Conservation (phyloP, 2,888 invertebrate species). For the Diarsia brunnea region DNA sequence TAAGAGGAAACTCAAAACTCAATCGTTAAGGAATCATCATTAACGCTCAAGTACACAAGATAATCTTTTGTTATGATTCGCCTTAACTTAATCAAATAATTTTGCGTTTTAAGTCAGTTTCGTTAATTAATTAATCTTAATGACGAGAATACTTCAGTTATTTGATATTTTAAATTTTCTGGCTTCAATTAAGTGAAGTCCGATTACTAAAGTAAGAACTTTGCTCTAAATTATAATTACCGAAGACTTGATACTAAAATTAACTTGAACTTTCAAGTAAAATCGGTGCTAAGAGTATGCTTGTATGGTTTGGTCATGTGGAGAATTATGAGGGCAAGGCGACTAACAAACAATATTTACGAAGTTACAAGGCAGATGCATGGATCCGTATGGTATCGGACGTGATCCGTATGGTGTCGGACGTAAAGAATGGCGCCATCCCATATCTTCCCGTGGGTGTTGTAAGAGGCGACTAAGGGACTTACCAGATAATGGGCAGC, state of each 20-base stretch:
- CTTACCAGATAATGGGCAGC: too few relatives aligned
- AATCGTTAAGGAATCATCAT: constrained; percentile 22
- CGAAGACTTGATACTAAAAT: neutral
- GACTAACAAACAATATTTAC: too few relatives aligned
- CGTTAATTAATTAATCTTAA: constrained; percentile 33
- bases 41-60: constrained; percentile 17
- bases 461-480: too few relatives aligned
- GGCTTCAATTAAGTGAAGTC: neutral
- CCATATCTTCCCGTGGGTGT: too few relatives aligned
- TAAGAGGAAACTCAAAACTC: neutral
- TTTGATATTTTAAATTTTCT: neutral
- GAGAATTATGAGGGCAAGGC: too few relatives aligned
- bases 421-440: too few relatives aligned
- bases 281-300: neutral
- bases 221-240: neutral
- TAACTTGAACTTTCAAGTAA: neutral
- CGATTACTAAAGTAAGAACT: neutral
- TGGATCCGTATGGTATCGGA: too few relatives aligned
- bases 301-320: too few relatives aligned
- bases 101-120: constrained; percentile 5
- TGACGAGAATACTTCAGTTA: neutral
- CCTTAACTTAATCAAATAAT: constrained; percentile 13
- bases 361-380: too few relatives aligned
- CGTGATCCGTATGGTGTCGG: too few relatives aligned
- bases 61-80: constrained; percentile 21